phyloP scores from a whole-genome alignment of 2,888 invertebrate species.

The Erpobdella octoculata region DNA sequence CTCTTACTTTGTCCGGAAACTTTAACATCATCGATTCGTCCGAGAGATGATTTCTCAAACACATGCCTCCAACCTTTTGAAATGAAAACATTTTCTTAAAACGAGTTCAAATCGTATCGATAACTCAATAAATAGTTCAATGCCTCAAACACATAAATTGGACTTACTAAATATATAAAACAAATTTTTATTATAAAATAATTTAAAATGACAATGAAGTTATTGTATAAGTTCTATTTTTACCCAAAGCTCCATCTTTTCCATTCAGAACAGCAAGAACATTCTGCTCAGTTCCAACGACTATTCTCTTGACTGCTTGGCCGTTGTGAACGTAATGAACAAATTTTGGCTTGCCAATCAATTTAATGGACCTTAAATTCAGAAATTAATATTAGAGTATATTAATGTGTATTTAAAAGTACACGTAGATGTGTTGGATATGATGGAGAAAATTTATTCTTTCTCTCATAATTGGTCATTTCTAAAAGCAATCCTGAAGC shows the following conservation, averaged over 20 bases:
- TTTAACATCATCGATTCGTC: slow-evolving; percentile 40
- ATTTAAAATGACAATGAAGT: neutral
- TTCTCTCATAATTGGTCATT: too few relatives aligned
- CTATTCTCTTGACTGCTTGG: slow-evolving; percentile 42
- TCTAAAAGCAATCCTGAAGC: too few relatives aligned
- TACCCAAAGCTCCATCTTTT: slow-evolving; percentile 47
- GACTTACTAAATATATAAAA: neutral
- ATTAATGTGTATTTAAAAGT: too few relatives aligned
- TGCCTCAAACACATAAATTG: slow-evolving; percentile 14
- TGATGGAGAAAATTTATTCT: too few relatives aligned
- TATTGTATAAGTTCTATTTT: slow-evolving; percentile 31
- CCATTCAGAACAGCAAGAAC: slow-evolving; percentile 46
- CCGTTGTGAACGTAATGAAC: slow-evolving; percentile 44
- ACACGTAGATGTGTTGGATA: too few relatives aligned
- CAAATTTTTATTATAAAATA: neutral
- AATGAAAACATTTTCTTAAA: neutral
- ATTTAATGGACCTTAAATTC: slow-evolving; percentile 42
- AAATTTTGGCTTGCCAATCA: slow-evolving; percentile 43
- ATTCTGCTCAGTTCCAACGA: slow-evolving; percentile 47
- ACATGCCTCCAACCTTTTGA: slow-evolving; percentile 47
- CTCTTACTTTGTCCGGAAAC: slow-evolving; percentile 22
- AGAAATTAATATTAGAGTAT: too few relatives aligned
- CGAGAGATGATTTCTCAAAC: slow-evolving; percentile 43
- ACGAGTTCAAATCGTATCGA: neutral
- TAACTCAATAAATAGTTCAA: neutral